Evolutionary conservation across 2,113 vertebrate genomes (phyloP).

Genomic region (Entelurus aequoreus): DNA sequence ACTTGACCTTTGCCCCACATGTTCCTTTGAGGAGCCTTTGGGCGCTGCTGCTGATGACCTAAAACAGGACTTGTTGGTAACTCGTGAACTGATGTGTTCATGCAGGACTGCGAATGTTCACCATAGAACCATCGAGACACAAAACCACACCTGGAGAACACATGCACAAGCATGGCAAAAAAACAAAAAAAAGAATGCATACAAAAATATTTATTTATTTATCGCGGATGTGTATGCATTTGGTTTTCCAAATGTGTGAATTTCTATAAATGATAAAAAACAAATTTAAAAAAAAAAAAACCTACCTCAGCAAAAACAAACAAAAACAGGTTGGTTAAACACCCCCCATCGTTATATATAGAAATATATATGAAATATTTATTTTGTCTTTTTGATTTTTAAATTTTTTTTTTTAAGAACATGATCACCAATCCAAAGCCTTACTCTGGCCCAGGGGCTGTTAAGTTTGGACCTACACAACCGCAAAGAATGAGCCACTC

Average conservation of each 20-base stretch:
- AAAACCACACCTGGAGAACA: constrained; percentile 48
- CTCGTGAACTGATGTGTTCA: constrained; percentile 52
- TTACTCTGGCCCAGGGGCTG: constrained; percentile 70
- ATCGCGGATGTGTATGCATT: constrained; percentile 52
- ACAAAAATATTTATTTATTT: constrained; percentile 74
- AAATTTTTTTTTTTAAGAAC: constrained; percentile 5
- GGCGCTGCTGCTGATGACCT: constrained; percentile 59
- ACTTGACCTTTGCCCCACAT: constrained; percentile 61
- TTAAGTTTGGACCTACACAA: constrained; percentile 69
- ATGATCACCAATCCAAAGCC: constrained; percentile 75
- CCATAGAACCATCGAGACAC: constrained; percentile 18
- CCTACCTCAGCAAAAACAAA: constrained; percentile 86
- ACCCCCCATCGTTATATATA: constrained; percentile 26
- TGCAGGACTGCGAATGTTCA: constrained; percentile 46
- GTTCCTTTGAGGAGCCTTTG: constrained; percentile 45
- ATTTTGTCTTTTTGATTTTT: constrained; percentile 70
- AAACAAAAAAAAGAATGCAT: constrained; percentile 32
- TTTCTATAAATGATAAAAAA: constrained; percentile 46
- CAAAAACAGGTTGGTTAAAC: constrained; percentile 73
- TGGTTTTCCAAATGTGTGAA: constrained; percentile 39
- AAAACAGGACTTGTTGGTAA: constrained; percentile 35
- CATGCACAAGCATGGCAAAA: constrained; percentile 33
- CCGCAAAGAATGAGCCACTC: constrained; percentile 39
- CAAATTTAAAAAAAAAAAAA: constrained; percentile 69
- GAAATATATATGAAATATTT: constrained; percentile 70